A percentile compares a stretch with the other conserved stretches of the same genome.
Conservation (phyloP, 2,113 vertebrate species). For the Cygnus buccinator region DNA sequence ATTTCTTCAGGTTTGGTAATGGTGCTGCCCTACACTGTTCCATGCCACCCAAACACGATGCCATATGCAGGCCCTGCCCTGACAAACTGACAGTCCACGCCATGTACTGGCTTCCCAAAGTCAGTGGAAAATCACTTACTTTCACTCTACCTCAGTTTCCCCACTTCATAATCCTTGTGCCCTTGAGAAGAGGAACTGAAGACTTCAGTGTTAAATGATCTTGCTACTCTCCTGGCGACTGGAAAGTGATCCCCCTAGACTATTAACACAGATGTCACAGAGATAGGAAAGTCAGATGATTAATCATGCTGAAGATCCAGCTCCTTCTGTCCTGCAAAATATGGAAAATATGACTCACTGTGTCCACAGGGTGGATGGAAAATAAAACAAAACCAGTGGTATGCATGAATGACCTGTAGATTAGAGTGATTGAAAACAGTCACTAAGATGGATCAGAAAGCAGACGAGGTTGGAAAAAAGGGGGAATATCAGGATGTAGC, state of each 20-base stretch:
- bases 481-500: not conserved
- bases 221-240: not conserved
- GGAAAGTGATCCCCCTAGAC: not conserved
- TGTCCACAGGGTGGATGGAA: not conserved
- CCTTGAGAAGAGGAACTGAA: not conserved
- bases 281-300: not conserved
- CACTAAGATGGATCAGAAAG: not conserved
- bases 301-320: not conserved
- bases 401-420: slow-evolving; percentile 26
- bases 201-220: not conserved
- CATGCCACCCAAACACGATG: not conserved
- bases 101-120: not conserved
- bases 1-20: not conserved
- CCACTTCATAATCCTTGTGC: not conserved
- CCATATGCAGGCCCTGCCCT: not conserved
- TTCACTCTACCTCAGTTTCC: not conserved
- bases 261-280: not conserved
- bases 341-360: slow-evolving; percentile 34
- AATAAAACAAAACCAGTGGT: not conserved
- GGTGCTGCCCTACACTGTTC: not conserved
- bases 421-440: not conserved
- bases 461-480: not conserved
- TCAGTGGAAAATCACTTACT: not conserved
- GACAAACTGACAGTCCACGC: not conserved
- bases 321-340: slow-evolving; percentile 14